Evolutionary conservation across 2,797 vertebrate genomes (phyloP).

Genomic region (Arremon aurantiirostris): DNA sequence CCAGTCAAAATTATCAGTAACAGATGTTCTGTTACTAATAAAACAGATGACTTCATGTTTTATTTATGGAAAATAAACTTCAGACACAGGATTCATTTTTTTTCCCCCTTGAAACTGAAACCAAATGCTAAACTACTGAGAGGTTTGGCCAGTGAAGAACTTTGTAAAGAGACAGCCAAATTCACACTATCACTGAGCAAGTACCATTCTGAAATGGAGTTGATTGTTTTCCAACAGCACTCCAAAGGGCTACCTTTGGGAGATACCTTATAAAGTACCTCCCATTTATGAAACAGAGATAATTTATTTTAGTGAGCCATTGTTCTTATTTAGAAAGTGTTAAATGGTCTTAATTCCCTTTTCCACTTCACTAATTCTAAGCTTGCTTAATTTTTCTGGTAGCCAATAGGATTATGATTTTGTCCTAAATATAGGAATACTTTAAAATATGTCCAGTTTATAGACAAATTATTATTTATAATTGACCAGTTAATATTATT

Average conservation of each 20-base stretch:
- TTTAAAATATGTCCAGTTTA: not conserved
- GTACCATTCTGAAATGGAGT: not conserved
- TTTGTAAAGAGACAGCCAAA: not conserved
- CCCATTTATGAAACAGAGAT: not conserved
- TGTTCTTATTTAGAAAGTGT: not conserved
- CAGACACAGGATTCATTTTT: not conserved
- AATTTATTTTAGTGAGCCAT: not conserved
- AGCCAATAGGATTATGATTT: not conserved
- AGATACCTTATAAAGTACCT: not conserved
- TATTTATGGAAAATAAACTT: not conserved
- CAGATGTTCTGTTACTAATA: too few species aligned
- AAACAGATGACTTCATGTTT: not conserved
- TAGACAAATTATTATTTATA: not conserved
- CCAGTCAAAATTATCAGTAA: not conserved
- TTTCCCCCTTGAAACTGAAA: not conserved
- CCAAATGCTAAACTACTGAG: not conserved
- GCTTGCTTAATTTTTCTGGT: not conserved
- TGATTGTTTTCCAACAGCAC: not conserved
- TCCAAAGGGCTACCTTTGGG: not conserved
- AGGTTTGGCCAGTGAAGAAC: not conserved
- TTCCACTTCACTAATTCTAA: not conserved
- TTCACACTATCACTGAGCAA: not conserved
- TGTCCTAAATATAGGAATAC: not conserved
- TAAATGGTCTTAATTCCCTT: not conserved
- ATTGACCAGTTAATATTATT: not conserved